phyloP scores from a whole-genome alignment of 2,113 vertebrate species.

The Leucoraja erinaceus region DNA sequence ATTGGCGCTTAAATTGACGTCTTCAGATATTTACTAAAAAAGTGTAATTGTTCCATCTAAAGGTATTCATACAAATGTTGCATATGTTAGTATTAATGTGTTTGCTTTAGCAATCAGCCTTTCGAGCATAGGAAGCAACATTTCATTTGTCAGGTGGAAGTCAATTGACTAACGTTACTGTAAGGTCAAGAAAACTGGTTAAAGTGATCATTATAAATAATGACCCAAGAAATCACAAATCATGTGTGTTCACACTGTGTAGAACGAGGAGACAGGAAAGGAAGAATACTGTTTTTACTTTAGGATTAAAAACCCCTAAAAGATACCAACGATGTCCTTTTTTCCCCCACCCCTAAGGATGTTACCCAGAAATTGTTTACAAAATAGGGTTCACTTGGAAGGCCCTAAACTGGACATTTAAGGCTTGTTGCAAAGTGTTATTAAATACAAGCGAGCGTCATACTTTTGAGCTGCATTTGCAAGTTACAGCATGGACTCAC shows the following conservation, averaged over 20 bases:
- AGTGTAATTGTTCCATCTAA: background rate
- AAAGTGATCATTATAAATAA: background rate
- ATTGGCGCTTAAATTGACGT: background rate
- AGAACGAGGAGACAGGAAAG: too few relatives aligned
- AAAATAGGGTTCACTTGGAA: background rate
- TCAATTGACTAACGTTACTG: background rate
- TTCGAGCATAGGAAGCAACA: background rate
- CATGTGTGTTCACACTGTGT: background rate
- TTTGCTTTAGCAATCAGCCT: background rate
- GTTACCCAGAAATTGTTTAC: background rate
- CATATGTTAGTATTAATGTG: too few relatives aligned
- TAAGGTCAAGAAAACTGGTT: background rate
- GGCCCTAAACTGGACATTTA: background rate
- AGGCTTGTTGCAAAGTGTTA: background rate
- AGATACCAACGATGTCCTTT: background rate
- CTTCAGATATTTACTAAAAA: background rate
- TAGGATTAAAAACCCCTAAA: background rate
- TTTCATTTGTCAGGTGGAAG: background rate
- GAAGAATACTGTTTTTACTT: background rate
- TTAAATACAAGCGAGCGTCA: background rate
- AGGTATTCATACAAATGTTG: background rate
- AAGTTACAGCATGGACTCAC: background rate
- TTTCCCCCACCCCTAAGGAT: background rate
- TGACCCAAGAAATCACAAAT: slow-evolving; percentile 2
- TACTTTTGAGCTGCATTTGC: background rate